Evolutionary conservation across 2,113 vertebrate species (phyloP).

Genomic region (Accipiter cooperii): DNA sequence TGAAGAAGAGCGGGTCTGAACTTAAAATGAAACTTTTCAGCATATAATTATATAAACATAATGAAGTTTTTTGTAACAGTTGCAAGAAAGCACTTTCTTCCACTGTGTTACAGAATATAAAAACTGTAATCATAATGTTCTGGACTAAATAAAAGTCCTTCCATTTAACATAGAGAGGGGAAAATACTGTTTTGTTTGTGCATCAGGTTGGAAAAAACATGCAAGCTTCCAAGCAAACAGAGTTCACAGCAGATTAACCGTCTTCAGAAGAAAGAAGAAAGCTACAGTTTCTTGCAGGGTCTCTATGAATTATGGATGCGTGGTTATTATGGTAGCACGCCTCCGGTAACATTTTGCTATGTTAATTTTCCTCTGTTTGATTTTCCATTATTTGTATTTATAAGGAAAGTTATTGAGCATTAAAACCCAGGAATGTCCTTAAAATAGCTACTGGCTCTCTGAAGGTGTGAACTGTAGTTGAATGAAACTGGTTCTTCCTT

Average conservation of each 20-base stretch:
- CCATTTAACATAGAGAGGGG: not conserved
- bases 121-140: not conserved
- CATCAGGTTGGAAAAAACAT: not conserved
- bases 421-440: not conserved
- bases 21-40: not conserved
- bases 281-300: not conserved
- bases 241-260: not conserved
- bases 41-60: not conserved
- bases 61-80: not conserved
- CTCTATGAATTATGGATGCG: constrained; percentile 20
- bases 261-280: constrained; percentile 3
- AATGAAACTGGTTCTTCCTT: not conserved
- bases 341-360: not conserved
- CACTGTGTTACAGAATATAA: not conserved
- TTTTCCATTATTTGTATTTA: constrained; percentile 9
- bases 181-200: not conserved
- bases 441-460: not conserved
- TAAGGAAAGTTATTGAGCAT: not conserved
- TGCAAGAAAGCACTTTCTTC: not conserved
- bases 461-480: not conserved
- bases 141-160: not conserved
- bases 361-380: not conserved
- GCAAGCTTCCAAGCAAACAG: not conserved
- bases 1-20: not conserved
- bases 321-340: not conserved